Percentiles rank a stretch among this genome's conserved stretches.
Evolutionary conservation across 2,888 invertebrate genomes (phyloP).

Genomic region (Pseudococcus viburni): DNA sequence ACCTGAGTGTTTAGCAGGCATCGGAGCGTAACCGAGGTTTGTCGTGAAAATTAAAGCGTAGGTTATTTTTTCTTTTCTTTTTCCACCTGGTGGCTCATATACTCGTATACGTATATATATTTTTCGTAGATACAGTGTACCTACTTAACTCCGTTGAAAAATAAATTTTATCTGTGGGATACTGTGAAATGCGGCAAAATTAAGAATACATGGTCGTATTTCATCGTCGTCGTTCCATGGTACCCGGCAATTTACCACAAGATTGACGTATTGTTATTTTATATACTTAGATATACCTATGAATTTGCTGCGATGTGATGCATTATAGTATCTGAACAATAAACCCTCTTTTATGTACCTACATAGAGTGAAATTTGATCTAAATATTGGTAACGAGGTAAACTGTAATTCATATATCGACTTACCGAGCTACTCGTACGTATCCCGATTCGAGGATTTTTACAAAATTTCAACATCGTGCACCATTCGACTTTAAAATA

Average conservation of each 20-base stretch:
- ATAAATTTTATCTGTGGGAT: slow-evolving; percentile 41
- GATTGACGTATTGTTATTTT: slow-evolving; percentile 4
- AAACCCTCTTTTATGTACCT: background rate
- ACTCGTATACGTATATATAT: background rate
- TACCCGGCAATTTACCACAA: background rate
- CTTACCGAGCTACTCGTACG: slow-evolving; percentile 35
- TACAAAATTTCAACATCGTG: slow-evolving; percentile 38
- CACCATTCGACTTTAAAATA: background rate
- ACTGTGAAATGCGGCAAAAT: background rate
- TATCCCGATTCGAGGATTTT: background rate
- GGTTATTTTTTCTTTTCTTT: slow-evolving; percentile 18
- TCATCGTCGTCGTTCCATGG: background rate
- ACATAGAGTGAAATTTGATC: background rate
- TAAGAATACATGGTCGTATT: slow-evolving; percentile 18
- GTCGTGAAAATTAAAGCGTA: slow-evolving; percentile 19
- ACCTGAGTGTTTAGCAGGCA: slow-evolving; percentile 23
- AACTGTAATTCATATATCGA: background rate
- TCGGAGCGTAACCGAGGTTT: slow-evolving; percentile 15
- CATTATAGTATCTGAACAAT: slow-evolving; percentile 11
- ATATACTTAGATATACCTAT: background rate
- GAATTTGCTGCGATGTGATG: background rate
- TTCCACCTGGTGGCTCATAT: slow-evolving; percentile 1
- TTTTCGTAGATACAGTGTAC: background rate
- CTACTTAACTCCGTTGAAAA: background rate
- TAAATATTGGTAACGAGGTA: slow-evolving; percentile 6